These are phyloP conservation scores for Ictidomys tridecemlineatus DNA, from an alignment of 2,113 vertebrate species.

Conservation along the genomic window DNA sequence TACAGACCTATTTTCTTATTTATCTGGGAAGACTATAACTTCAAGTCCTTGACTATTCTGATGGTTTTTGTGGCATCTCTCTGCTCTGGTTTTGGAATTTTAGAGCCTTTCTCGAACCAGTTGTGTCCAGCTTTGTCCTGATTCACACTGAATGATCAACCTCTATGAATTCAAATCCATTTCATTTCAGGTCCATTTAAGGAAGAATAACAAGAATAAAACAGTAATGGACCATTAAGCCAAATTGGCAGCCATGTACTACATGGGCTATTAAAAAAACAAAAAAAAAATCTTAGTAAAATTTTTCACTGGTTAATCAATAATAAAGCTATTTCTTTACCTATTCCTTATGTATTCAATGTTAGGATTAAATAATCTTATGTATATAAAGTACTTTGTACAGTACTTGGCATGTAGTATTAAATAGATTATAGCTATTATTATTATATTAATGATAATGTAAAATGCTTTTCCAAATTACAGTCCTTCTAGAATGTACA, in stretches of 20 bases:
- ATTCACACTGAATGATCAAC: neutral
- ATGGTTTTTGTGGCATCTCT: neutral
- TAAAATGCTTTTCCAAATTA: conserved; percentile 2
- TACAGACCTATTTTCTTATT: neutral
- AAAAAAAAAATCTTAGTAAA: neutral
- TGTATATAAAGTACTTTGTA: neutral
- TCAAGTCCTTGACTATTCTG: neutral
- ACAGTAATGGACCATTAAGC: neutral
- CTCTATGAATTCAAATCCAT: neutral
- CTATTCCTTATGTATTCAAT: neutral
- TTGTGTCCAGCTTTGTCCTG: neutral
- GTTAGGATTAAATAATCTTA: neutral
- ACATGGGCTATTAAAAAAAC: neutral
- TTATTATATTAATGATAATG: neutral
- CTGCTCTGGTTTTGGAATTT: neutral
- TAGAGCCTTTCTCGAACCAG: neutral
- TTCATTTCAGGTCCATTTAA: neutral
- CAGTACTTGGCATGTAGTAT: neutral
- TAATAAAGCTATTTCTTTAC: neutral
- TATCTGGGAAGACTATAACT: neutral
- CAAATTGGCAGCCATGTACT: neutral
- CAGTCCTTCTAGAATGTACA: neutral
- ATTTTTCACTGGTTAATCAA: neutral
- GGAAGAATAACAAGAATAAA: neutral
- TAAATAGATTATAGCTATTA: neutral